phyloP scores from a whole-genome alignment of 2,797 vertebrate genomes.

The Iguana delicatissima region DNA sequence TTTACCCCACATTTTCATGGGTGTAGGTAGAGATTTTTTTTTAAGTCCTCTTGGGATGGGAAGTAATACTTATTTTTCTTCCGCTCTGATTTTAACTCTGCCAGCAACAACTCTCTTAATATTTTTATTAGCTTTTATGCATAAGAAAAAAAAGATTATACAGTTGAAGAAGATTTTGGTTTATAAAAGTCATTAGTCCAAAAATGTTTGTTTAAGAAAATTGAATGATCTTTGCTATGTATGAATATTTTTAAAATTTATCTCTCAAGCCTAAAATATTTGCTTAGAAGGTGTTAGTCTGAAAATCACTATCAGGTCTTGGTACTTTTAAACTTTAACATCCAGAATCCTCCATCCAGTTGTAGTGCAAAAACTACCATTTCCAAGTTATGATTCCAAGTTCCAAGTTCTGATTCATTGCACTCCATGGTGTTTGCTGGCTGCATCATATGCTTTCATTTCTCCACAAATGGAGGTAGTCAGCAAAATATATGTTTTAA shows the following conservation, averaged over 20 bases:
- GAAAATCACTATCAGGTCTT: no score
- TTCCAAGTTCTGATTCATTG: background rate
- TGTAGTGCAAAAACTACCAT: background rate
- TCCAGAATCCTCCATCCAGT: background rate
- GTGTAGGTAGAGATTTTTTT: conserved; percentile 9
- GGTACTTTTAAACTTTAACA: background rate
- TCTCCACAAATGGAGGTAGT: background rate
- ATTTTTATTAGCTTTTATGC: conserved; percentile 22
- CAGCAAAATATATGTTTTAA: no score
- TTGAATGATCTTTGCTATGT: background rate
- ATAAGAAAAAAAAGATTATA: conserved; percentile 13
- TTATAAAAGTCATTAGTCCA: background rate
- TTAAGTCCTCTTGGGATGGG: conserved; percentile 33
- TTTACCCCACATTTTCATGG: conserved; percentile 38
- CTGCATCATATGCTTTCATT: background rate
- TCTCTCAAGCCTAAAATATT: background rate
- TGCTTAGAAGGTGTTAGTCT: background rate
- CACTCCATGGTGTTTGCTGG: no score
- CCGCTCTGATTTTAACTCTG: conserved; percentile 40
- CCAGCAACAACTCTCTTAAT: conserved; percentile 9
- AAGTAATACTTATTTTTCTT: conserved; percentile 31
- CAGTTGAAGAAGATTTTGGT: background rate
- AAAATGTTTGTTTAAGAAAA: background rate
- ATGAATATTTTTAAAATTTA: background rate
- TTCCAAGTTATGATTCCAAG: background rate